phyloP scores from a whole-genome alignment of 2,888 invertebrate species.

The Agrochola lota region DNA sequence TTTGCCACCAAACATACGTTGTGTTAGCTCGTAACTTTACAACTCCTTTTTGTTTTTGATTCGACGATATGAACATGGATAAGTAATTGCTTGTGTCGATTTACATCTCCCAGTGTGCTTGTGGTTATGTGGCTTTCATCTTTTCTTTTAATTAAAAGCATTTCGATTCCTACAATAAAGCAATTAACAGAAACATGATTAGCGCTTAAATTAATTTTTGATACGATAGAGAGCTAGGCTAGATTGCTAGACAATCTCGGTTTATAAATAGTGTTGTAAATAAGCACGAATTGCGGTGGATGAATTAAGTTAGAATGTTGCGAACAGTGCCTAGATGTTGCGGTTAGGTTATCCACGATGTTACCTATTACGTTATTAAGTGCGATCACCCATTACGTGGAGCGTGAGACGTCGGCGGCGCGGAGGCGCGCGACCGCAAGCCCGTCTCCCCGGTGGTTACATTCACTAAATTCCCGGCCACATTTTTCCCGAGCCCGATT shows the following conservation, averaged over 20 bases:
- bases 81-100: conserved; percentile 79
- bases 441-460: conserved; percentile 84
- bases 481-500: conserved; percentile 89
- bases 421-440: conserved; percentile 81
- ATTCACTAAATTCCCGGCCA: conserved; percentile 89
- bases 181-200: conserved; percentile 47
- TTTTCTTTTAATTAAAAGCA: conserved; percentile 42
- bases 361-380: conserved; percentile 84
- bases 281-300: conserved; percentile 63
- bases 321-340: conserved; percentile 66
- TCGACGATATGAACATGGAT: conserved; percentile 79
- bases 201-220: conserved; percentile 42
- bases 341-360: conserved; percentile 79
- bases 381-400: conserved; percentile 80
- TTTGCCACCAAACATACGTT: conserved; percentile 75
- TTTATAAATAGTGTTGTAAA: conserved; percentile 59
- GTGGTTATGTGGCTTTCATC: conserved; percentile 43
- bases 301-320: conserved; percentile 64
- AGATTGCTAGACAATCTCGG: conserved; percentile 52
- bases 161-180: conserved; percentile 46
- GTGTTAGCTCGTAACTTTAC: conserved; percentile 77
- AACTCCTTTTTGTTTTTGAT: conserved; percentile 79
- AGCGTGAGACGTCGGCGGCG: conserved; percentile 76
- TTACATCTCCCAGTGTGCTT: conserved; percentile 69
- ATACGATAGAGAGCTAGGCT: conserved; percentile 25